Evolutionary conservation across 2,113 vertebrate species (phyloP).

Genomic region (Damaliscus lunatus): DNA sequence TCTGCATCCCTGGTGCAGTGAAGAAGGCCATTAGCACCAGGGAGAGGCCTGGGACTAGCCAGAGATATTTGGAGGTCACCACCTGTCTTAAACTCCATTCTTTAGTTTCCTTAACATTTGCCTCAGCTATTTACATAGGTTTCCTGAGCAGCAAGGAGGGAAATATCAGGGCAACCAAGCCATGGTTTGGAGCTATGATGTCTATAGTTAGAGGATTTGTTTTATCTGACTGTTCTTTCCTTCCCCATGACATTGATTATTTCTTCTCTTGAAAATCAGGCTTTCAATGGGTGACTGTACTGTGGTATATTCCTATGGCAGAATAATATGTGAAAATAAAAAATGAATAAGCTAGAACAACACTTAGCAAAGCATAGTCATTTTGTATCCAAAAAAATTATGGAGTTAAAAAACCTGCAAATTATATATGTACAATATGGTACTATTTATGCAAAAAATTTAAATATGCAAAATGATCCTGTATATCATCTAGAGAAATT

Average conservation of each 20-base stretch:
- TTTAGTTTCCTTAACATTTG: neutral
- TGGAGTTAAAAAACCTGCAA: neutral
- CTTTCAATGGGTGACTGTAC: neutral
- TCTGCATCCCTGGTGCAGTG: neutral
- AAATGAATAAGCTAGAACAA: neutral
- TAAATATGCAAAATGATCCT: neutral
- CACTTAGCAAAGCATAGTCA: neutral
- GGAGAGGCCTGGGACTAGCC: rapidly evolving
- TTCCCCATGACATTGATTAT: neutral
- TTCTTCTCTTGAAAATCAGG: neutral
- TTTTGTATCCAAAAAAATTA: neutral
- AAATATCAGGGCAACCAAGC: neutral
- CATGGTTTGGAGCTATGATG: neutral
- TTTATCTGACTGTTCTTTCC: neutral
- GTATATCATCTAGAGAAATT: neutral
- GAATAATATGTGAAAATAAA: neutral
- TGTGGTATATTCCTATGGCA: neutral
- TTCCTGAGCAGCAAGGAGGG: neutral
- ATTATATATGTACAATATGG: neutral
- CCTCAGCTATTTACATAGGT: neutral
- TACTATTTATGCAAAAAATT: neutral
- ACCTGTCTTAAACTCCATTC: neutral
- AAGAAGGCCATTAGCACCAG: neutral
- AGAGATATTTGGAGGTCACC: neutral
- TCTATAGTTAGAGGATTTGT: neutral